Evolutionary conservation across 1,140 invertebrate genomes (phyloP).

Genomic region (Aphidius gifuensis): DNA sequence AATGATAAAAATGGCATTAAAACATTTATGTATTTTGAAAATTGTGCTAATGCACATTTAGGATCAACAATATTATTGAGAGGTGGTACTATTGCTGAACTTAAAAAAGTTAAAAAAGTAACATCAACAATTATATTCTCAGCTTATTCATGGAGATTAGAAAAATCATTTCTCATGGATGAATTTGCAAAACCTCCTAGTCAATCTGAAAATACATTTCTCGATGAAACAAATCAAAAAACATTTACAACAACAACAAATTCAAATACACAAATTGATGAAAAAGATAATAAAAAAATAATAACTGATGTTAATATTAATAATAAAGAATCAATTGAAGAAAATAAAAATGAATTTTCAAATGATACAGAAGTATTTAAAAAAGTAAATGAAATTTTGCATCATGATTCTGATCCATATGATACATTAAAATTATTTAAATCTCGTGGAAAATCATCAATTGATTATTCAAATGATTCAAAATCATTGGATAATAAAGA

Average conservation of each 20-base stretch:
- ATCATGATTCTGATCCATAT: conserved; percentile 41
- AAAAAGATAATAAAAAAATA: background rate
- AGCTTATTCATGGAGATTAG: conserved; percentile 87
- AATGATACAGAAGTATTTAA: conserved; percentile 34
- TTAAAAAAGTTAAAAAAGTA: conserved; percentile 80
- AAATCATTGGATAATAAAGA: conserved; percentile 29
- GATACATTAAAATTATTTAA: conserved; percentile 51
- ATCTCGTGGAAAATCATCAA: conserved; percentile 41
- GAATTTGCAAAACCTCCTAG: conserved; percentile 69
- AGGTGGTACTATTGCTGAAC: conserved; percentile 72
- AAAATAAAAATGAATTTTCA: background rate
- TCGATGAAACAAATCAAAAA: conserved; percentile 42
- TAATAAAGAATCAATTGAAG: conserved; percentile 17
- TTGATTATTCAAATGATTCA: conserved; percentile 4
- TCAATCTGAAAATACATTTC: conserved; percentile 49
- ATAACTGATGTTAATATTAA: background rate
- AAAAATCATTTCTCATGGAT: conserved; percentile 87
- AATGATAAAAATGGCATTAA: conserved; percentile 65
- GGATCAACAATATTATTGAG: conserved; percentile 88
- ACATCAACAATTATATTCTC: conserved; percentile 79
- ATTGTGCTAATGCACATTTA: conserved; percentile 76
- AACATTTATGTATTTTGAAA: conserved; percentile 92
- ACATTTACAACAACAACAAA: conserved; percentile 12
- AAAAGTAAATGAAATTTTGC: conserved; percentile 38
- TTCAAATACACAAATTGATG: conserved; percentile 1